Percentiles rank a stretch among this genome's conserved stretches.
Evolutionary conservation across 2,797 vertebrate species (phyloP).

Genomic region (Diceros bicornis): DNA sequence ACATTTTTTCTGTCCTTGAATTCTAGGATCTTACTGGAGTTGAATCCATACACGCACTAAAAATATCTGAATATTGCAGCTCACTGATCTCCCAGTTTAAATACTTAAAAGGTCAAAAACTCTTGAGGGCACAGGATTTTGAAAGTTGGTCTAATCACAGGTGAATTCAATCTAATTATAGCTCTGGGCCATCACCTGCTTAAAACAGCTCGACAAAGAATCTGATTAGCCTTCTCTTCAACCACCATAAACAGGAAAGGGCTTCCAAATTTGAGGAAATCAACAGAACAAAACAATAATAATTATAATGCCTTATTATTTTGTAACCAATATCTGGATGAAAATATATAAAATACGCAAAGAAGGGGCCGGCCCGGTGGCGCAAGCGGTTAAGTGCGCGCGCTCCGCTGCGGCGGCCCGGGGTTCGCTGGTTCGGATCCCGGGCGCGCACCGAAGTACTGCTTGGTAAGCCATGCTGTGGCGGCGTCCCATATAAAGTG

Average conservation of each 20-base stretch:
- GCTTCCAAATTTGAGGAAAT: not conserved
- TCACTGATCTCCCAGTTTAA: not conserved
- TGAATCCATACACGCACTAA: not conserved
- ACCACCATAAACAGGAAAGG: not conserved
- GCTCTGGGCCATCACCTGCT: not conserved
- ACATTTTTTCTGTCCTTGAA: not conserved
- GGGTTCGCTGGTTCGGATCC: no score
- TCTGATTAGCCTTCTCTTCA: not conserved
- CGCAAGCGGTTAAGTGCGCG: no score
- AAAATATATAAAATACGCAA: not conserved
- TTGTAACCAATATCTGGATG: not conserved
- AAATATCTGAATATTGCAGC: not conserved
- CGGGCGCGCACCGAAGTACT: no score
- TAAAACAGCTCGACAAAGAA: not conserved
- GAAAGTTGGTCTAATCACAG: not conserved
- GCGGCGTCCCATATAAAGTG: no score
- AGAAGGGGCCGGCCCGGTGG: no score
- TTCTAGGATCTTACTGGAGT: not conserved
- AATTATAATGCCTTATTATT: not conserved
- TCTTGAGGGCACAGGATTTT: not conserved
- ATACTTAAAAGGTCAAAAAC: not conserved
- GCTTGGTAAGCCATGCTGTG: no score
- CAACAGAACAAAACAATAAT: not conserved
- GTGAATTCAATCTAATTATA: not conserved
- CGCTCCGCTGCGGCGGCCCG: no score